Evolutionary conservation across 2,888 invertebrate genomes (phyloP), one percentile per base, ranked within the genome.

Genomic region (Colletes collaris): DNA sequence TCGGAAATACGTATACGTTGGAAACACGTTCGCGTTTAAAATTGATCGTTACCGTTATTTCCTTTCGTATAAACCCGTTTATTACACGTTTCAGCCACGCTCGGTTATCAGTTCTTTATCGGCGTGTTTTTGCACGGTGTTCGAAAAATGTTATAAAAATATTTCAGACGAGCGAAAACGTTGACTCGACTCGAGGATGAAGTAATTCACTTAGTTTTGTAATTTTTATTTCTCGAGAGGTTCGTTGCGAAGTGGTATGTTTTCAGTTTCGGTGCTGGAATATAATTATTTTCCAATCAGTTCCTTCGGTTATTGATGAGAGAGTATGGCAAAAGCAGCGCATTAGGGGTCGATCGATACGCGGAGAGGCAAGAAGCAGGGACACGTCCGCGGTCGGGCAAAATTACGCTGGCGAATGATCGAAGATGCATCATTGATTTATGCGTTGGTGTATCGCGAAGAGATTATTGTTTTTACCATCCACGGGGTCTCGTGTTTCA

Each of bases 281-380:
- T 37, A 7, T 10, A 46, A 49, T n/a, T 40, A 27, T 49, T 55
- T 27, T 49, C 11, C 4, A 74, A 69, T 50, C 74, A 56, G 56
- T 74, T 63, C 46, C 35, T 13, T 3, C 56, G 13, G 13, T 19
- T 6, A 35, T n/a, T 19, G 70, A 27, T 27, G 40, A 11, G 7
- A 11, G 8, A 3, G 11, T 11, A 19, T 35, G 40, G 44, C 10
- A 16, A 35, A 35, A 66, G 40, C n/a, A 13, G 58, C 6, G 66
- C 52, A 66, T 53, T 49, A 69, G 19, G 19, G 27, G 69, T 74
- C 46, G 68, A 74, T 74, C 37, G 58, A 72, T 50, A 50, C 40
- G 2, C 44, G n/a, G n/a, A 27, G 55, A 40, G 10, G 7, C 63
- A 66, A 83, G 68, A 70, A 62, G 76, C 53, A 70, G 37, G 56